A percentile compares a stretch with the other conserved stretches of the same genome.
Evolutionary conservation across 2,888 invertebrate genomes (phyloP).

Genomic region (Ptychoptera contaminata): DNA sequence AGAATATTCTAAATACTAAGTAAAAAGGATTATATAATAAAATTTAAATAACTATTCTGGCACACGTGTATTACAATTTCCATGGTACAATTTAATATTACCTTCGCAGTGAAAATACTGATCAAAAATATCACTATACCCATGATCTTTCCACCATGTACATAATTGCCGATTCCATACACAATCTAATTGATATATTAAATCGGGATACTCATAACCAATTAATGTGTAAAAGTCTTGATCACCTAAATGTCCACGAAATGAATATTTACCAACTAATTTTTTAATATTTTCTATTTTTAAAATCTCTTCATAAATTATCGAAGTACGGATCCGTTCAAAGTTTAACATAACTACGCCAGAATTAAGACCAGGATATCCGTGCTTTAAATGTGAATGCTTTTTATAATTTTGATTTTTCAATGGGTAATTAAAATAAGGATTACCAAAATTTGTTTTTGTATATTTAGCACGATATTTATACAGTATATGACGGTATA

Average conservation of each 20-base stretch:
- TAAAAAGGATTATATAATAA: no score
- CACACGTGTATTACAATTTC: conserved; percentile 58
- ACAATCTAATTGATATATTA: conserved; percentile 59
- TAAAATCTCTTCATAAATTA: conserved; percentile 40
- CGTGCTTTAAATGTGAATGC: conserved; percentile 22
- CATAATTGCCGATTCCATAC: conserved; percentile 70
- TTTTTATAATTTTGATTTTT: conserved; percentile 3
- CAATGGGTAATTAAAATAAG: conserved; percentile 17
- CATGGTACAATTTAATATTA: conserved; percentile 51
- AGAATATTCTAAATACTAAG: neutral
- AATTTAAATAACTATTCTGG: conserved; percentile 28
- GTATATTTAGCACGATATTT: conserved; percentile 46
- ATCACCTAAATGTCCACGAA: conserved; percentile 63
- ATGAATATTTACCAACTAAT: conserved; percentile 43
- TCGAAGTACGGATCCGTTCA: conserved; percentile 45
- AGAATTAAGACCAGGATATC: conserved; percentile 66
- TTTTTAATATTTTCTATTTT: conserved; percentile 35
- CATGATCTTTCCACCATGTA: conserved; percentile 64
- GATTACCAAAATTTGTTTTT: conserved; percentile 40
- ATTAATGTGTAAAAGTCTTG: conserved; percentile 67
- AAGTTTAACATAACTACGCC: conserved; percentile 60
- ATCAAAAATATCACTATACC: conserved; percentile 54
- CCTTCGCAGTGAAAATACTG: conserved; percentile 52
- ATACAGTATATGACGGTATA: conserved; percentile 59
- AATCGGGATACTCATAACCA: conserved; percentile 48